Base-by-base conservation (phyloP, 2,888 invertebrate genomes). In the Acleris holmiana region DNA sequence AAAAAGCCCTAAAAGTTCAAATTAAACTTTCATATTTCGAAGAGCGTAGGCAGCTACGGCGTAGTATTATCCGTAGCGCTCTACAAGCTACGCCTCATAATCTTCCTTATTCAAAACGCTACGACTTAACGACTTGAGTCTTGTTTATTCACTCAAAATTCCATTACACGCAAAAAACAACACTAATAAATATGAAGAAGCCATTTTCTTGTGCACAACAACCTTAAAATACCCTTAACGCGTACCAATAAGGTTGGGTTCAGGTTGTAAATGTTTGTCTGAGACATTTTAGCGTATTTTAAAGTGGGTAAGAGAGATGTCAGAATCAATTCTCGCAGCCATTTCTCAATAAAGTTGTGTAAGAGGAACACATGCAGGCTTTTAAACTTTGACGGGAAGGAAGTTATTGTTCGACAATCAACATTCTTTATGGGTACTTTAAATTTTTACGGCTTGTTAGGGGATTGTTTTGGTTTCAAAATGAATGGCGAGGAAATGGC, bases 71-170 rank as follows among this genome's bases (percentile, higher is more conserved):
- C 21, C 64, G 46, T 29, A 53, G 60, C 40, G 8, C 21, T 25
- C 29, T 29, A 35, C 35, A 0, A 21, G 41, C 62, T 53, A 47
- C 63, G 53, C 23, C 46, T 57, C 21, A 54, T 49, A 59, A 64
- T 64, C 41, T 54, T 29, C 54, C 59, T 54, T 59, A 64, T 64
- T 64, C 64, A 64, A 59, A 64, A 64, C 29, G 41, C 64, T 48
- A 29, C 53, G 54, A 64, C 59, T 64, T 59, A 64, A 64, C 64
- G 64, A 64, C 64, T 64, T 79, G 82, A 76, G 79, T 81, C 79
- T 84, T 87, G 83, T 83, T 89, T 86, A 89, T 89, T 88, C 88
- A 89, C 88, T 90, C 90, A 89, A 89, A 89, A 90, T 88, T 85
- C 89, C 91, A 91, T 91, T 89, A 90, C 85, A 86, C 82, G 77